These are phyloP conservation scores for Saguinus imperator DNA, from an alignment of 2,113 vertebrate species.

Conservation along the genomic window DNA sequence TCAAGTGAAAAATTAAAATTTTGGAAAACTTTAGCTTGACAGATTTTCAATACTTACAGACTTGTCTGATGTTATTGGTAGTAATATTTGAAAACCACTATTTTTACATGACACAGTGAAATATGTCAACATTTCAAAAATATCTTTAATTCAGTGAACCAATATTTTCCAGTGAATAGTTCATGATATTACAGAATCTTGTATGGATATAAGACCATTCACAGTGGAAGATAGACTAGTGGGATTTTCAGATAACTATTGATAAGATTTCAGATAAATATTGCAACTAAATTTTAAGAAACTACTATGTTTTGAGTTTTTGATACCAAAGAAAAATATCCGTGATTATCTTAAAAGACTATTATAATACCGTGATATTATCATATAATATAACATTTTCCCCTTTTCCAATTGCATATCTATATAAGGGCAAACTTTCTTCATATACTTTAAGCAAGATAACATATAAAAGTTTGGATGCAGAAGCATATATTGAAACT, in stretches of 20 bases:
- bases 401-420: background rate
- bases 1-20: conserved; percentile 23
- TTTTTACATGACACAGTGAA: background rate
- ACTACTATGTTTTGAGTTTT: background rate
- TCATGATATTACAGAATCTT: background rate
- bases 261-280: background rate
- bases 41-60: background rate
- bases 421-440: background rate
- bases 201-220: background rate
- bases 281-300: background rate
- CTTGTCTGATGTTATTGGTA: background rate
- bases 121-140: background rate
- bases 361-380: background rate
- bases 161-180: conserved; percentile 15
- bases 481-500: background rate
- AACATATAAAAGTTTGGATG: background rate
- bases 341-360: background rate
- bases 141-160: background rate
- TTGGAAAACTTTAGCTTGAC: conserved; percentile 4
- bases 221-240: background rate
- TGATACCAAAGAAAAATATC: background rate
- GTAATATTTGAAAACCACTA: background rate
- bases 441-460: background rate
- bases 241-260: background rate
- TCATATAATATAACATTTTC: too few species aligned